Evolutionary conservation across 2,113 vertebrate genomes (phyloP).

Genomic region (Paedocypris sp.): DNA sequence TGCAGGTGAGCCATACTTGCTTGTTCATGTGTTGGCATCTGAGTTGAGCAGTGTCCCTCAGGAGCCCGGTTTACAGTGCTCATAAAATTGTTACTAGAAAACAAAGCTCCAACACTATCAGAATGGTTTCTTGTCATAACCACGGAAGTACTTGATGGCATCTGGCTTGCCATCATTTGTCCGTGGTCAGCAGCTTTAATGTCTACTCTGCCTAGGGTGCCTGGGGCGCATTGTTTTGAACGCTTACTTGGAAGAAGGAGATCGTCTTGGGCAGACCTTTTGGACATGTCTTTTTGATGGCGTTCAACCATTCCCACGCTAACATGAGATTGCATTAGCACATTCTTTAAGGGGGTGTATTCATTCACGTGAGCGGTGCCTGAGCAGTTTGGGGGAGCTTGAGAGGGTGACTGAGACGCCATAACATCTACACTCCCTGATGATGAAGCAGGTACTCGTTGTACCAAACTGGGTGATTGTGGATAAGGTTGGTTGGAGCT

Average conservation of each 20-base stretch:
- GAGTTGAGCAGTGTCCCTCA: slow-evolving; percentile 75
- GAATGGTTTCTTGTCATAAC: slow-evolving; percentile 62
- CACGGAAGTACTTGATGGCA: slow-evolving; percentile 67
- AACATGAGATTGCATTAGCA: slow-evolving; percentile 61
- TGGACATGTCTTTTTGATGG: slow-evolving; percentile 78
- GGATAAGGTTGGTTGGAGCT: slow-evolving; percentile 69
- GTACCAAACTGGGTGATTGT: slow-evolving; percentile 65
- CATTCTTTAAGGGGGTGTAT: slow-evolving; percentile 67
- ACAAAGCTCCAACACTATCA: slow-evolving; percentile 68
- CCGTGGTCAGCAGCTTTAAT: slow-evolving; percentile 73
- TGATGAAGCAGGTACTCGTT: slow-evolving; percentile 66
- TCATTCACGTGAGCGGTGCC: slow-evolving; percentile 66
- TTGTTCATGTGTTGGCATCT: slow-evolving; percentile 68
- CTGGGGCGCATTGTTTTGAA: slow-evolving; percentile 73
- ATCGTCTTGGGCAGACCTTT: slow-evolving; percentile 82
- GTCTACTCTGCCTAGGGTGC: slow-evolving; percentile 63
- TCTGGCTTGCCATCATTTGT: slow-evolving; percentile 73
- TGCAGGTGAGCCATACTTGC: slow-evolving; percentile 69
- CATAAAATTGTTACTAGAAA: slow-evolving; percentile 76
- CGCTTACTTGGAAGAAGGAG: slow-evolving; percentile 79
- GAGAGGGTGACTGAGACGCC: slow-evolving; percentile 62
- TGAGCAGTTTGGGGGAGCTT: slow-evolving; percentile 61
- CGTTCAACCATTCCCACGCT: slow-evolving; percentile 60
- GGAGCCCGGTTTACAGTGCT: slow-evolving; percentile 61
- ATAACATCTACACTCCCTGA: slow-evolving; percentile 54